Conservation (phyloP, 2,797 vertebrate species). For the Eulemur coronatus region DNA sequence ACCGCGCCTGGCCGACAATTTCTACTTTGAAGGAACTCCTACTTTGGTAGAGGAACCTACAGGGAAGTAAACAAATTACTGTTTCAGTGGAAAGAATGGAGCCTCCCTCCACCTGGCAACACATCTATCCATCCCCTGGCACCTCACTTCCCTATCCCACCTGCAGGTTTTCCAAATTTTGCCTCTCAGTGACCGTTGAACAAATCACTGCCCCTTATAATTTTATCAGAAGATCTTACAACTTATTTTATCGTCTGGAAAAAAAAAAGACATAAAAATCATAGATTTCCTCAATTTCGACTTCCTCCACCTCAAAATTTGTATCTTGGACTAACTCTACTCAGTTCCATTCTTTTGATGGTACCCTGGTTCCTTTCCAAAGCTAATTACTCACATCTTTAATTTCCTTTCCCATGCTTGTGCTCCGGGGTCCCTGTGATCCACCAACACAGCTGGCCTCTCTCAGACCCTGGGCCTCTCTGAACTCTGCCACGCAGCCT, state of each 20-base stretch:
- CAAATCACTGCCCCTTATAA: not conserved
- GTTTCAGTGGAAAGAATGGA: rapidly evolving
- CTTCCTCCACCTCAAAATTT: not conserved
- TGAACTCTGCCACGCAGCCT: not conserved
- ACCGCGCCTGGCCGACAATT: not conserved
- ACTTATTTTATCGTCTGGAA: not conserved
- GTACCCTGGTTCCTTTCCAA: not conserved
- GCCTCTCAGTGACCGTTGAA: not conserved
- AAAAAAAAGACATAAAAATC: not conserved
- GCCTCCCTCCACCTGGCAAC: not conserved
- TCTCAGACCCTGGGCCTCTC: not conserved
- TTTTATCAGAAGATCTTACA: not conserved
- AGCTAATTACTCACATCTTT: not conserved
- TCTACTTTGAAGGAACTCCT: not conserved
- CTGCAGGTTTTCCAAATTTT: not conserved
- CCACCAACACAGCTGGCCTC: not conserved
- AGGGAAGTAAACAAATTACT: not conserved
- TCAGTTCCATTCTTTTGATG: not conserved
- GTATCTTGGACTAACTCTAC: not conserved
- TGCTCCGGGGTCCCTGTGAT: not conserved
- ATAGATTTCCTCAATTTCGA: not conserved
- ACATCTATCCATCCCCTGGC: not conserved
- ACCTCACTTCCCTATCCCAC: not conserved
- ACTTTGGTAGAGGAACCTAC: too few relatives aligned
- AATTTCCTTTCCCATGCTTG: not conserved